Conservation (phyloP, 2,888 invertebrate genomes). For the Chymomyza caudatula region DNA sequence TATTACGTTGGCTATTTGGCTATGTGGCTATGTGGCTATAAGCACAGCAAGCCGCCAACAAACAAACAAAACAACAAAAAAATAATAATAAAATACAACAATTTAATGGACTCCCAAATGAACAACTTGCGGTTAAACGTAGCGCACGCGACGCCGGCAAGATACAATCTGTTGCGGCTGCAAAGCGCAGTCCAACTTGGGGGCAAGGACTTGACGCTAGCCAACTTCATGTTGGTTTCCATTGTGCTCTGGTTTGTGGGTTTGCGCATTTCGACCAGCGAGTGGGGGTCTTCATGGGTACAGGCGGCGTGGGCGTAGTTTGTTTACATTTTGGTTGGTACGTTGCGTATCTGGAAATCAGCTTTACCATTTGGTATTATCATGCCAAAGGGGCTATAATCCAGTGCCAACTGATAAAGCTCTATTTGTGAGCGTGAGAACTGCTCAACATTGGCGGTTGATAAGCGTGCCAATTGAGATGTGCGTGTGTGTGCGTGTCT, state of each 20-base stretch:
- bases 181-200: not conserved
- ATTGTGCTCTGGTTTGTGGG: not conserved
- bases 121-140: slow-evolving; percentile 23
- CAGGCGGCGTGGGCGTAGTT: slow-evolving; percentile 63
- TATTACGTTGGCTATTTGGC: not conserved
- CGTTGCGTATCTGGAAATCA: not conserved
- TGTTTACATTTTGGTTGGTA: slow-evolving; percentile 67
- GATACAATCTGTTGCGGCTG: slow-evolving; percentile 42
- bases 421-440: not conserved
- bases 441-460: not conserved
- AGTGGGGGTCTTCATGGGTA: not conserved
- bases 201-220: slow-evolving; percentile 37
- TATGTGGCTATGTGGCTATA: not conserved
- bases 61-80: not conserved
- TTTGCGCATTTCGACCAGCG: slow-evolving; percentile 14
- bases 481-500: no score
- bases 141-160: slow-evolving; percentile 46
- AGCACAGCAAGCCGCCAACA: not conserved
- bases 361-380: not conserved
- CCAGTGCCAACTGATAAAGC: not conserved
- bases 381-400: not conserved
- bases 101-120: not conserved
- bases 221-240: slow-evolving; percentile 8
- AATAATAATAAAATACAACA: not conserved
- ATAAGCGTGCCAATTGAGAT: not conserved